These are phyloP conservation scores for Chaetophractus vellerosus DNA, from an alignment of 2,797 vertebrate species.

Conservation along the genomic window DNA sequence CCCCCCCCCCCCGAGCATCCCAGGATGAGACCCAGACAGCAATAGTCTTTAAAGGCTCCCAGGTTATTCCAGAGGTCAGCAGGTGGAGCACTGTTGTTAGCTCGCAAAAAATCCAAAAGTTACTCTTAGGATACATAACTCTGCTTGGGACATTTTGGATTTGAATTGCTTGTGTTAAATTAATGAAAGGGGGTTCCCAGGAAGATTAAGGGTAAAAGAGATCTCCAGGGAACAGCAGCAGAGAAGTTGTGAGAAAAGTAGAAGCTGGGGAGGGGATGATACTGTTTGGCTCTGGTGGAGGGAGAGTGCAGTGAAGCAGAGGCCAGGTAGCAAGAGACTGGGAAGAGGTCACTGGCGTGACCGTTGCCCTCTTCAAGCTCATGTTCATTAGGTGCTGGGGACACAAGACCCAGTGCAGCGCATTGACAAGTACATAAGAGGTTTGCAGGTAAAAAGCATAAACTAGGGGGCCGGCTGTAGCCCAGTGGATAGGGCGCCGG, in stretches of 20 bases:
- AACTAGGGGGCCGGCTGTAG: no score
- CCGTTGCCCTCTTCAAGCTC: background rate
- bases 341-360: background rate
- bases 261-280: background rate
- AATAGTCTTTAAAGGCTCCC: background rate
- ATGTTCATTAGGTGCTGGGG: background rate
- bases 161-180: background rate
- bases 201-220: background rate
- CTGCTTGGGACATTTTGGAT: background rate
- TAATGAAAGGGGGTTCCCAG: background rate
- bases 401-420: background rate
- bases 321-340: background rate
- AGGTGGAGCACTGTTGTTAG: background rate
- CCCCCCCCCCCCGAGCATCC: background rate
- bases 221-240: background rate
- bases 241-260: background rate
- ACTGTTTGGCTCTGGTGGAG: background rate
- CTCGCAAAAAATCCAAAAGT: background rate
- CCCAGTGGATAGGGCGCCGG: no score
- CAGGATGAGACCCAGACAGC: background rate
- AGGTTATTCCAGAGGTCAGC: background rate
- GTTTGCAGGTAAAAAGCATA: constrained; percentile 8
- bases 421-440: background rate
- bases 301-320: background rate
- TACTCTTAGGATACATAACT: background rate